phyloP scores from a whole-genome alignment of 2,797 vertebrate species.

The Sciurus vulgaris region DNA sequence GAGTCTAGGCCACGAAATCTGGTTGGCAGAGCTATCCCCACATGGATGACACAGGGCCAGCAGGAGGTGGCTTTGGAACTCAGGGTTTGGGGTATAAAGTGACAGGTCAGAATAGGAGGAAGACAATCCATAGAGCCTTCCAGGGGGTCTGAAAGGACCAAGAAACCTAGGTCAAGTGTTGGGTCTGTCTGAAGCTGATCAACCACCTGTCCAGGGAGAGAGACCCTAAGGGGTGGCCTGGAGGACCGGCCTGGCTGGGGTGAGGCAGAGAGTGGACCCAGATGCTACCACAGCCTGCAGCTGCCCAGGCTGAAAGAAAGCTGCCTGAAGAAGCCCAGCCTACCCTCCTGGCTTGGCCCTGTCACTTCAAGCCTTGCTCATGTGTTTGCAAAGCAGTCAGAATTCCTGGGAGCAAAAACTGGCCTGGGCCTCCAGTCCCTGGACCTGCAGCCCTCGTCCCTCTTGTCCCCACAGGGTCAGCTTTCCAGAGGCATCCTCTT shows the following conservation, averaged over 20 bases:
- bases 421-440: neutral
- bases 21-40: neutral
- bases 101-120: neutral
- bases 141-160: neutral
- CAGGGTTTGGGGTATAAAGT: too few species aligned
- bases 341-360: neutral
- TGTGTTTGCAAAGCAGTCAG: neutral
- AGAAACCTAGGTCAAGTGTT: neutral
- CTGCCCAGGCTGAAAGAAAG: neutral
- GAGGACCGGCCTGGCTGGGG: neutral
- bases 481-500: conserved; percentile 3
- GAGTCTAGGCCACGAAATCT: neutral
- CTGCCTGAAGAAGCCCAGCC: neutral
- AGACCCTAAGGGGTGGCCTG: neutral
- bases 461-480: neutral
- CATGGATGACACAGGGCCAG: neutral
- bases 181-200: neutral
- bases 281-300: neutral
- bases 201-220: neutral
- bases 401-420: neutral
- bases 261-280: neutral
- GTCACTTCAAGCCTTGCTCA: neutral
- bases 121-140: neutral
- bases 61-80: neutral
- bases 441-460: neutral